Conservation (phyloP, 2,113 vertebrate genomes). For the Dasyprocta punctata region DNA sequence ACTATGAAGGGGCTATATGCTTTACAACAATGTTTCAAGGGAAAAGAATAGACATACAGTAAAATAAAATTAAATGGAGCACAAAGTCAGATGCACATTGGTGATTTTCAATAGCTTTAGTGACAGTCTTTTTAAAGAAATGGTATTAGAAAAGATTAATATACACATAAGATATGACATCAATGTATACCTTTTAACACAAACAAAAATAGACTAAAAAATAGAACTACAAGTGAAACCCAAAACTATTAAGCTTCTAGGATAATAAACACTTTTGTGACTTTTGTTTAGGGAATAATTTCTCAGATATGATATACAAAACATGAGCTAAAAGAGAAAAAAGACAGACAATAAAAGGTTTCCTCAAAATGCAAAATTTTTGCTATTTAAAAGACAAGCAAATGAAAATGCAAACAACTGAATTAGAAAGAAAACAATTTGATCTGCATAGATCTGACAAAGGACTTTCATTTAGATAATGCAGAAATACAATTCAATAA, state of each 20-base stretch:
- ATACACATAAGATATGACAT: not conserved
- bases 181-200: not conserved
- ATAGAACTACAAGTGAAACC: too few species aligned
- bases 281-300: too few species aligned
- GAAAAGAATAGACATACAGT: not conserved
- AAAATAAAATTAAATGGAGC: too few species aligned
- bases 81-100: not conserved
- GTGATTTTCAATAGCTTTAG: not conserved
- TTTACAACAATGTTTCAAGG: not conserved
- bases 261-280: too few species aligned
- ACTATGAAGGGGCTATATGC: not conserved
- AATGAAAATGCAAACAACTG: not conserved
- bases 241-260: too few species aligned
- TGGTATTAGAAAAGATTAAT: not conserved
- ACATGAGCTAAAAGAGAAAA: too few species aligned
- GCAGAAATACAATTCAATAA: too few species aligned
- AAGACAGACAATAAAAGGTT: too few species aligned
- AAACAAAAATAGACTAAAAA: not conserved
- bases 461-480: not conserved
- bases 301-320: too few species aligned
- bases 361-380: too few species aligned
- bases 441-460: not conserved
- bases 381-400: not conserved
- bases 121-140: not conserved
- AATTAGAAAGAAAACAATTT: not conserved